phyloP scores from a whole-genome alignment of 2,113 vertebrate genomes.

The Athene cunicularia region DNA sequence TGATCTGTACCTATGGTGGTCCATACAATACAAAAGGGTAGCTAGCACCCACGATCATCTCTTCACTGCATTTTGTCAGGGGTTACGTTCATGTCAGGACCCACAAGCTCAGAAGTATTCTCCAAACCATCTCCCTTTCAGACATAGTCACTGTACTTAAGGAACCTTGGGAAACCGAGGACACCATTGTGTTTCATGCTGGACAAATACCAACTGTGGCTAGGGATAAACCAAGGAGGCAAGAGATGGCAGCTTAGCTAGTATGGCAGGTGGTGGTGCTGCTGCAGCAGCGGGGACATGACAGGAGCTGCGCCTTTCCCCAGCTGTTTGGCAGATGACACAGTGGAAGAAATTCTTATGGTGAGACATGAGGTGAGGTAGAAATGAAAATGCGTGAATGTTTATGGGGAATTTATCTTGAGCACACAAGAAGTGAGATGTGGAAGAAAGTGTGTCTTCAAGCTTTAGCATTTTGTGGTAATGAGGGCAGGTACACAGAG shows the following conservation, averaged over 20 bases:
- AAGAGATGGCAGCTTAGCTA: neutral
- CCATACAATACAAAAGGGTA: neutral
- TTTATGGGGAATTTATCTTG: neutral
- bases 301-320: neutral
- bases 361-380: neutral
- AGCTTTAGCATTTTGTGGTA: neutral
- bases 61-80: neutral
- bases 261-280: neutral
- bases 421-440: neutral
- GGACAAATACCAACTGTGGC: neutral
- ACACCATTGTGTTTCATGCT: neutral
- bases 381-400: neutral
- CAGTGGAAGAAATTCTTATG: neutral
- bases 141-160: neutral
- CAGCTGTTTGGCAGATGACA: neutral
- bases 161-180: neutral
- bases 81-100: neutral
- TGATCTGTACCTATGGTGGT: neutral
- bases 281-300: accelerated
- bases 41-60: neutral
- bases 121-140: neutral
- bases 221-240: neutral
- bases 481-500: neutral
- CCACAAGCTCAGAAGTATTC: neutral
- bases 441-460: neutral